Percentiles rank a stretch among this genome's conserved stretches.
phyloP scores from a whole-genome alignment of 2,113 vertebrate genomes.

The Echinops telfairi region DNA sequence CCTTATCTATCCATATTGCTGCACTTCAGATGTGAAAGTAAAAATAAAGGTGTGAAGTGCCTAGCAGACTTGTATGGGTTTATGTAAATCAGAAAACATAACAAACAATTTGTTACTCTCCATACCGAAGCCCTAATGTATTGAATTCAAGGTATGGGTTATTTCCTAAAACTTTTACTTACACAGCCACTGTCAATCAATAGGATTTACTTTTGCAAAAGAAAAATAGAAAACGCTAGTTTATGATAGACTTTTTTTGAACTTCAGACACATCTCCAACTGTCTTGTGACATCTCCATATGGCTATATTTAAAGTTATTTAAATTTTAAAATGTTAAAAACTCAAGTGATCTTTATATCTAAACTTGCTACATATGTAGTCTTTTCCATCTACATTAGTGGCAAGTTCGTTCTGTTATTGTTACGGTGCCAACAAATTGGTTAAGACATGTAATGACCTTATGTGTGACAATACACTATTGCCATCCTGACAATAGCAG shows the following conservation, averaged over 20 bases:
- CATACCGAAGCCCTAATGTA: constrained; percentile 19
- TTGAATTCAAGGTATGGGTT: constrained; percentile 63
- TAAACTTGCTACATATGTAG: constrained; percentile 18
- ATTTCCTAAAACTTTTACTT: constrained; percentile 11
- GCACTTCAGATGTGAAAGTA: constrained; percentile 86
- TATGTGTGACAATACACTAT: neutral
- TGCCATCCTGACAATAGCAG: neutral
- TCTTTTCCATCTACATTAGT: constrained; percentile 25
- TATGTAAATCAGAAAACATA: constrained; percentile 80
- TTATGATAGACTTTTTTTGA: neutral
- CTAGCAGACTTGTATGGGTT: constrained; percentile 78
- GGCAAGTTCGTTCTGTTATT: neutral
- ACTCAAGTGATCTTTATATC: constrained; percentile 11
- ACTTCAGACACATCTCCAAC: neutral
- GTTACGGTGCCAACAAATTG: neutral
- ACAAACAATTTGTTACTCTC: constrained; percentile 57
- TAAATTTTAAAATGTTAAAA: constrained; percentile 48
- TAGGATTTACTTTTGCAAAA: constrained; percentile 35
- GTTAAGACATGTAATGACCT: neutral
- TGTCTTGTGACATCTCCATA: neutral
- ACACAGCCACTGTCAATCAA: neutral
- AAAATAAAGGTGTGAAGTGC: constrained; percentile 88
- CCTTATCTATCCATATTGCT: constrained; percentile 87
- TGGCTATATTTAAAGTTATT: constrained; percentile 26
- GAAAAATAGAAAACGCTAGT: neutral